Conservation (phyloP, 2,888 invertebrate species). For the Stegana nigrithorax region DNA sequence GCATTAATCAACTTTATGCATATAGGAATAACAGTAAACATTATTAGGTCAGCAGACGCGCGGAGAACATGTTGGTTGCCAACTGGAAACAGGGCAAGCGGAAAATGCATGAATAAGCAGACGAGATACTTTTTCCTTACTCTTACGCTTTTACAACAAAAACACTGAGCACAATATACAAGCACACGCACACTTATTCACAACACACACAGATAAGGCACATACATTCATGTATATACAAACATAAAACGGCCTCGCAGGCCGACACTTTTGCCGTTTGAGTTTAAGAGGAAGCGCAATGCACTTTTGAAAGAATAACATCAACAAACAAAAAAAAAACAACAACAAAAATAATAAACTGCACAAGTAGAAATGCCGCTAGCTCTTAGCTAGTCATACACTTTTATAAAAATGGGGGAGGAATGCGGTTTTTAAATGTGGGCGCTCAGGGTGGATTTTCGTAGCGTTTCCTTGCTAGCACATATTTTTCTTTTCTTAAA, state of each 20-base stretch:
- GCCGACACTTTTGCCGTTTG: conserved; percentile 54
- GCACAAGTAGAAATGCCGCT: no score
- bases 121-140: no score
- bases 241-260: conserved; percentile 49
- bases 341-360: conserved; percentile 38
- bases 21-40: conserved; percentile 29
- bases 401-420: conserved; percentile 48
- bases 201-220: conserved; percentile 11
- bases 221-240: not conserved
- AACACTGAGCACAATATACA: conserved; percentile 39
- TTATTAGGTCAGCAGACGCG: conserved; percentile 50
- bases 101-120: not conserved
- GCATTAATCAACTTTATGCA: not conserved
- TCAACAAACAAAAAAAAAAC: conserved; percentile 25
- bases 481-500: conserved; percentile 44
- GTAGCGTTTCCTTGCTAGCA: no score
- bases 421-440: conserved; percentile 28
- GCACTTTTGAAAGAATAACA: conserved; percentile 48
- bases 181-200: conserved; percentile 28
- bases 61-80: conserved; percentile 40
- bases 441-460: not conserved
- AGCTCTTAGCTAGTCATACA: no score
- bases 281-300: conserved; percentile 51
- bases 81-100: conserved; percentile 36
- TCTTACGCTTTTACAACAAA: conserved; percentile 3